Conservation (phyloP, 1,140 invertebrate genomes). For the Panulirus ornatus region DNA sequence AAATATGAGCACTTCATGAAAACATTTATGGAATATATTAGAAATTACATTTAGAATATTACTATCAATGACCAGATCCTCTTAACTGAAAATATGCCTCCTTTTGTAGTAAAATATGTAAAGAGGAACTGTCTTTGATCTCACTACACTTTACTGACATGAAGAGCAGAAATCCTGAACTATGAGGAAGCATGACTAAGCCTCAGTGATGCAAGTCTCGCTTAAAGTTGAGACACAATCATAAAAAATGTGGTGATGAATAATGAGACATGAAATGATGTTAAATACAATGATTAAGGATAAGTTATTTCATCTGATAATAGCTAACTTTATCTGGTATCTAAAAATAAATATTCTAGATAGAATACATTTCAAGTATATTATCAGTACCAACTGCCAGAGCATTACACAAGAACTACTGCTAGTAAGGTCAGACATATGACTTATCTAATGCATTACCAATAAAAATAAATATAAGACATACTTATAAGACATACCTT, state of each 20-base stretch:
- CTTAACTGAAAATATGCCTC: no score
- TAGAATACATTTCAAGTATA: constrained; percentile 30
- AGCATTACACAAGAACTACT: not conserved
- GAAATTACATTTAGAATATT: no score
- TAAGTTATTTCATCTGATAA: constrained; percentile 26
- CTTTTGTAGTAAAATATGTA: no score
- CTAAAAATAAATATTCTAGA: constrained; percentile 48
- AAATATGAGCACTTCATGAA: no score
- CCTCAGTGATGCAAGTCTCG: not conserved
- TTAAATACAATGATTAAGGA: constrained; percentile 44
- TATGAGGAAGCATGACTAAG: constrained; percentile 11
- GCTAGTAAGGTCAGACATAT: constrained; percentile 9
- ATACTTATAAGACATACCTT: no score
- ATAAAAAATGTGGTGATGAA: constrained; percentile 9
- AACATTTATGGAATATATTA: no score
- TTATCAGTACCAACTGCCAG: constrained; percentile 25
- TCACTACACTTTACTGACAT: no score
- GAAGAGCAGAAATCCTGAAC: not conserved
- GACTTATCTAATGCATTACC: no score
- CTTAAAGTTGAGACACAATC: not conserved
- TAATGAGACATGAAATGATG: constrained; percentile 24
- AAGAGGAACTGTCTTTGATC: constrained; percentile 3
- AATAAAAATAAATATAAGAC: no score
- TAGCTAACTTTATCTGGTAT: constrained; percentile 43
- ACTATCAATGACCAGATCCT: no score